These are phyloP conservation scores for Neopelma chrysocephalum DNA, from an alignment of 2,797 vertebrate species.

Conservation along the genomic window DNA sequence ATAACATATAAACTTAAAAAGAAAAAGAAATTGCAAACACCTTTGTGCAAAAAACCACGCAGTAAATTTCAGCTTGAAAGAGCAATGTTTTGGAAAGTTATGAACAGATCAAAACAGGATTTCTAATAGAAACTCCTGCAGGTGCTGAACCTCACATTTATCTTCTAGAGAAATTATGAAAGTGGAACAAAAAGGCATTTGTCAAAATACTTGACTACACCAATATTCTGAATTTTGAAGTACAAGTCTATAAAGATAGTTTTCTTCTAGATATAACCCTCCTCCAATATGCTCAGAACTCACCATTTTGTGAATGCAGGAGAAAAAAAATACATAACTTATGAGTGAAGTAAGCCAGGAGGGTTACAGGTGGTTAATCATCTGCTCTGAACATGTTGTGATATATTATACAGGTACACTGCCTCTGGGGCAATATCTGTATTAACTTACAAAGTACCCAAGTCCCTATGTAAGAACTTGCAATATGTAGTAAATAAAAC, in stretches of 20 bases:
- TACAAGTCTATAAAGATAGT: neutral
- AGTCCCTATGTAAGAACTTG: neutral
- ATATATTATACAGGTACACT: neutral
- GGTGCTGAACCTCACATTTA: conserved; percentile 2
- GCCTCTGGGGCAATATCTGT: neutral
- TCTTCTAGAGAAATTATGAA: neutral
- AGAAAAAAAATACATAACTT: neutral
- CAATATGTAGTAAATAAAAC: neutral
- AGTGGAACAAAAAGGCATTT: conserved; percentile 1
- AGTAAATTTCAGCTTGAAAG: conserved; percentile 4
- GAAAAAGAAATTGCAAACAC: neutral
- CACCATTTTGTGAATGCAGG: neutral
- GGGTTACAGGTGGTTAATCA: neutral
- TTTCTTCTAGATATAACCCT: neutral
- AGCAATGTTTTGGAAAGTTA: conserved; percentile 4
- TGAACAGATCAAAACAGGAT: neutral
- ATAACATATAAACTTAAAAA: neutral
- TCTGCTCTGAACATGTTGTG: neutral
- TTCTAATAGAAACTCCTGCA: conserved; percentile 4
- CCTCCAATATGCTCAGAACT: neutral
- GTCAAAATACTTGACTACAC: conserved; percentile 1
- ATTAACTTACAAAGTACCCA: neutral
- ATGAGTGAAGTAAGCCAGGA: neutral
- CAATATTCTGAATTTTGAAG: neutral
- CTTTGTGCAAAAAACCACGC: neutral